Conservation (phyloP, 2,888 invertebrate genomes). For the Scrobipalpa atriplicella region DNA sequence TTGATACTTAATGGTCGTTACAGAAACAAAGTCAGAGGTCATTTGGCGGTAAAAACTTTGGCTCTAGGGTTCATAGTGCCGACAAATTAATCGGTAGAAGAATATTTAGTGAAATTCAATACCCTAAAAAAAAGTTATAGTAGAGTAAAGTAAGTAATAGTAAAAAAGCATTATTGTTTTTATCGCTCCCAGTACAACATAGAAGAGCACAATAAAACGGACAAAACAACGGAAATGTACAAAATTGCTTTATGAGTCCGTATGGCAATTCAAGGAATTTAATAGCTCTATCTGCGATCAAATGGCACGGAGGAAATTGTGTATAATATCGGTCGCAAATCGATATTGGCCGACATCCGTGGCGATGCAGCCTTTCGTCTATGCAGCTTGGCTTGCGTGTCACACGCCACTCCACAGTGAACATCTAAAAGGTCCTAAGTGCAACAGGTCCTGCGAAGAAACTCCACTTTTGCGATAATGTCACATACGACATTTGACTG, state of each 20-base stretch:
- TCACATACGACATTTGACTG: conserved; percentile 3
- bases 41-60: too few species aligned
- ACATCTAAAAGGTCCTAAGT: conserved; percentile 36
- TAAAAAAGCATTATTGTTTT: too few species aligned
- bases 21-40: too few species aligned
- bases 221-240: conserved; percentile 16
- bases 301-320: conserved; percentile 54
- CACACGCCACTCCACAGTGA: conserved; percentile 58
- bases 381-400: conserved; percentile 70
- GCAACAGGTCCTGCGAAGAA: conserved; percentile 22
- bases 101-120: too few species aligned
- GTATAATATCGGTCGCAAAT: conserved; percentile 59
- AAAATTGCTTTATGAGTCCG: conserved; percentile 19
- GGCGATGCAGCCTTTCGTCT: conserved; percentile 66
- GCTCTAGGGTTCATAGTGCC: too few species aligned
- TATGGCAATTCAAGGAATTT: conserved; percentile 24
- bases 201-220: not conserved
- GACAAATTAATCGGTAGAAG: too few species aligned
- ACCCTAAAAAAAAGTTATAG: too few species aligned
- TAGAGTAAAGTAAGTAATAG: too few species aligned
- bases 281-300: conserved; percentile 32
- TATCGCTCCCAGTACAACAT: not conserved
- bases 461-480: conserved; percentile 15
- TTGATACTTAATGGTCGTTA: too few species aligned
- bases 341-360: conserved; percentile 64